Conservation (phyloP, 2,888 invertebrate genomes). For the Patella depressa region DNA sequence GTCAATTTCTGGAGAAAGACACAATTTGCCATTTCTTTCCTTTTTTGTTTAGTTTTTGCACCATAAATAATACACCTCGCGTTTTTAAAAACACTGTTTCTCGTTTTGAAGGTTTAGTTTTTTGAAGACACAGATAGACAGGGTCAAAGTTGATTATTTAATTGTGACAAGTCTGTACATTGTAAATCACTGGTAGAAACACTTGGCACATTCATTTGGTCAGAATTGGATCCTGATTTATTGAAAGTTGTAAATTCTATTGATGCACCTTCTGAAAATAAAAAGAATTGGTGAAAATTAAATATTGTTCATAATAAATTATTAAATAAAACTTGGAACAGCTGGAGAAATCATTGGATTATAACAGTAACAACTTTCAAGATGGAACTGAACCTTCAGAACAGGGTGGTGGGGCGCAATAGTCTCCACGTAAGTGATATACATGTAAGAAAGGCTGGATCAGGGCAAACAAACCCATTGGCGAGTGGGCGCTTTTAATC, state of each 20-base stretch:
- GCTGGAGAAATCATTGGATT: too few relatives aligned
- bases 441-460: too few relatives aligned
- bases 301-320: not conserved
- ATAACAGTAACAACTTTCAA: too few relatives aligned
- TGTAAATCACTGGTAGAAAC: constrained; percentile 15
- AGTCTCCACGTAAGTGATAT: too few relatives aligned
- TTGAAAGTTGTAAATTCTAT: constrained; percentile 55
- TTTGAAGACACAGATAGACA: constrained; percentile 11
- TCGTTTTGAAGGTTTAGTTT: not conserved
- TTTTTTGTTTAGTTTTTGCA: not conserved
- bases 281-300: not conserved
- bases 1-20: not conserved
- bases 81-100: not conserved
- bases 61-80: not conserved
- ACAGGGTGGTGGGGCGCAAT: too few relatives aligned
- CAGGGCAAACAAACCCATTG: too few relatives aligned
- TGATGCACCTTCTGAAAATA: constrained; percentile 56
- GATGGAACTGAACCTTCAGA: too few relatives aligned
- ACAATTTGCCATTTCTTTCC: not conserved
- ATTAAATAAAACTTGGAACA: too few relatives aligned
- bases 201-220: constrained; percentile 38
- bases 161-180: constrained; percentile 20
- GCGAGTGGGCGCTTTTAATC: too few relatives aligned
- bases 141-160: constrained; percentile 25
- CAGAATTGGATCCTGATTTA: constrained; percentile 43